These are phyloP conservation scores for Eumaeus atala DNA, from an alignment of 1,140 invertebrate species.

Conservation along the genomic window DNA sequence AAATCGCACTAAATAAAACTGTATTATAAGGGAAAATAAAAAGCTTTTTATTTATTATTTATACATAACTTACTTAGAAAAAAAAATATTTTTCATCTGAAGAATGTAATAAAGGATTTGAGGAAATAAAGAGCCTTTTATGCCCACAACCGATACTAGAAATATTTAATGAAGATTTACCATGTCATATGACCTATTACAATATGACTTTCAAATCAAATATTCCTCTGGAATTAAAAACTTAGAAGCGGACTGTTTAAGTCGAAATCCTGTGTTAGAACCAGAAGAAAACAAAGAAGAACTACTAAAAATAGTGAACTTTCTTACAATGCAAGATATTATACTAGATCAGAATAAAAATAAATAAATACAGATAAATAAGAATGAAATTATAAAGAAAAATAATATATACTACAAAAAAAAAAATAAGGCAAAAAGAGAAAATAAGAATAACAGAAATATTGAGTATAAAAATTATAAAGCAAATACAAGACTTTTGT, in stretches of 20 bases:
- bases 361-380: not conserved
- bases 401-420: not conserved
- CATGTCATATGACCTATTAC: slow-evolving; percentile 28
- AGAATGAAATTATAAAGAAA: not conserved
- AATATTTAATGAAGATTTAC: slow-evolving; percentile 15
- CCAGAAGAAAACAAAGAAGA: not conserved
- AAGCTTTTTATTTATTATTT: too few relatives aligned
- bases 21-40: too few relatives aligned
- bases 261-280: too few relatives aligned
- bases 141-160: slow-evolving; percentile 13
- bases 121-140: slow-evolving; percentile 6
- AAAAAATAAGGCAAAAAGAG: too few relatives aligned
- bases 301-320: not conserved
- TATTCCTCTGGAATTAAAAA: too few relatives aligned
- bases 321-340: not conserved
- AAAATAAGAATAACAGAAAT: too few relatives aligned
- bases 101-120: slow-evolving; percentile 16
- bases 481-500: too few relatives aligned
- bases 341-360: not conserved
- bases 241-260: too few relatives aligned
- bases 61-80: too few relatives aligned
- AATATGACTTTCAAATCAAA: slow-evolving; percentile 42
- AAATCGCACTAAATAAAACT: too few relatives aligned
- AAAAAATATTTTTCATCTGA: too few relatives aligned
- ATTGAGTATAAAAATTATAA: too few relatives aligned